These are phyloP conservation scores for Mesaphorura yosii DNA, from an alignment of 1,140 invertebrate species.

Conservation along the genomic window DNA sequence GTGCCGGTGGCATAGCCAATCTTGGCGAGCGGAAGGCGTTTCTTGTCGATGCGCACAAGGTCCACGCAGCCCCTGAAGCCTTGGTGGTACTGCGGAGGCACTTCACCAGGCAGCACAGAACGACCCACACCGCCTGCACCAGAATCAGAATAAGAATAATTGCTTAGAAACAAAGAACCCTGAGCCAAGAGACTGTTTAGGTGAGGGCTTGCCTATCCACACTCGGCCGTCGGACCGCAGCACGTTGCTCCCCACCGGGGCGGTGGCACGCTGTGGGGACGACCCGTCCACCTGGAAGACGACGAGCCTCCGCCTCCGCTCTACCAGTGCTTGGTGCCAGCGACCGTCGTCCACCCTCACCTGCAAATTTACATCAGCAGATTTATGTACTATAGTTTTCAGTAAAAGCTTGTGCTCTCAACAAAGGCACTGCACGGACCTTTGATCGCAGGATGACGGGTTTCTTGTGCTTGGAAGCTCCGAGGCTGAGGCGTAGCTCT, in stretches of 20 bases:
- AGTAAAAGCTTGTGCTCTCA: too few species aligned
- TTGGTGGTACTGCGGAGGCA: conserved; percentile 45
- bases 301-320: conserved; percentile 53
- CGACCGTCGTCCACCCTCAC: conserved; percentile 49
- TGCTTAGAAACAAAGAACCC: too few species aligned
- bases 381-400: too few species aligned
- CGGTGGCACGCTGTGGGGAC: conserved; percentile 46
- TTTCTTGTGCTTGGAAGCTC: conserved; percentile 41
- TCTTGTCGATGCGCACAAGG: conserved; percentile 44
- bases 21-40: conserved; percentile 35
- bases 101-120: conserved; percentile 45
- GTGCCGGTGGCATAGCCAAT: conserved; percentile 25
- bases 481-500: conserved; percentile 52
- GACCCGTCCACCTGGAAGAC: conserved; percentile 56
- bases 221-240: conserved; percentile 60
- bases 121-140: conserved; percentile 29
- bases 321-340: conserved; percentile 57
- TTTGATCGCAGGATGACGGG: conserved; percentile 46
- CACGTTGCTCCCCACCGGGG: conserved; percentile 50
- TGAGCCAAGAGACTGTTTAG: too few species aligned
- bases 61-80: conserved; percentile 53
- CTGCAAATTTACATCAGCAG: too few species aligned
- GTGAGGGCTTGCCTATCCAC: conserved; percentile 53
- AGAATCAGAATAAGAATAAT: too few species aligned
- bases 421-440: too few species aligned